A percentile compares a stretch with the other conserved stretches of the same genome.
phyloP scores from a whole-genome alignment of 37 sponge, comb jelly and placozoan genomes.

The Axinella damicornis region DNA sequence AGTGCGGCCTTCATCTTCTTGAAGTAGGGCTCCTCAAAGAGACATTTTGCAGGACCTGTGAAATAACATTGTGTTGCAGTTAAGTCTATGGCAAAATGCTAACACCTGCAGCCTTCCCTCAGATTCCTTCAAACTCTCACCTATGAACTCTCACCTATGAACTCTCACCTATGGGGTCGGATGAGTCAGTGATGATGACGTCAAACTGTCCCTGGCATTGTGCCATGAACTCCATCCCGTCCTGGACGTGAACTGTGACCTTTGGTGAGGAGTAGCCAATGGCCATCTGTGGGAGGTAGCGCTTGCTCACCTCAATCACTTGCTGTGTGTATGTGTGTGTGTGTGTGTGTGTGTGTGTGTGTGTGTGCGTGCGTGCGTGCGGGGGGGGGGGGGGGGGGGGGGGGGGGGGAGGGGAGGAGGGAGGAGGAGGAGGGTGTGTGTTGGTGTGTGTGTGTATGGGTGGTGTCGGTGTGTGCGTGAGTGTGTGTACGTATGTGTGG shows the following conservation, averaged over 20 bases:
- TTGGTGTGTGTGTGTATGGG: no score
- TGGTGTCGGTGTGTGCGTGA: no score
- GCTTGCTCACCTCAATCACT: slow-evolving; percentile 62
- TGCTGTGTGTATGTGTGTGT: background rate
- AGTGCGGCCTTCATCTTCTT: slow-evolving; percentile 75
- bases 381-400: no score
- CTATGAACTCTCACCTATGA: slow-evolving; percentile 3
- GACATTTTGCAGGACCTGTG: slow-evolving; percentile 75
- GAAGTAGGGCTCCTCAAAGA: slow-evolving; percentile 83
- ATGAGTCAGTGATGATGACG: slow-evolving; percentile 91
- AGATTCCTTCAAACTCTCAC: background rate
- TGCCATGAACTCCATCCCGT: slow-evolving; percentile 74
- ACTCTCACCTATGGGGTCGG: slow-evolving; percentile 67
- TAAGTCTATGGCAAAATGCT: background rate
- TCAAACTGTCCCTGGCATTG: slow-evolving; percentile 68
- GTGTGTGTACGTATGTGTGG: no score
- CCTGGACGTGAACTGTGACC: slow-evolving; percentile 70
- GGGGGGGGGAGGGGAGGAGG: no score
- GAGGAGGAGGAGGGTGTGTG: no score
- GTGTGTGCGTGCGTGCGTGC: no score
- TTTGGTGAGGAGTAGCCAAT: slow-evolving; percentile 65
- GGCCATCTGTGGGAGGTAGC: slow-evolving; percentile 73
- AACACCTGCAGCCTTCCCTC: background rate
- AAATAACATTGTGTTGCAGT: background rate
- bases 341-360: no score